Evolutionary conservation across 2,113 vertebrate genomes (phyloP), one percentile per base, ranked within the genome.

Genomic region (Cynoglossus semilaevis): DNA sequence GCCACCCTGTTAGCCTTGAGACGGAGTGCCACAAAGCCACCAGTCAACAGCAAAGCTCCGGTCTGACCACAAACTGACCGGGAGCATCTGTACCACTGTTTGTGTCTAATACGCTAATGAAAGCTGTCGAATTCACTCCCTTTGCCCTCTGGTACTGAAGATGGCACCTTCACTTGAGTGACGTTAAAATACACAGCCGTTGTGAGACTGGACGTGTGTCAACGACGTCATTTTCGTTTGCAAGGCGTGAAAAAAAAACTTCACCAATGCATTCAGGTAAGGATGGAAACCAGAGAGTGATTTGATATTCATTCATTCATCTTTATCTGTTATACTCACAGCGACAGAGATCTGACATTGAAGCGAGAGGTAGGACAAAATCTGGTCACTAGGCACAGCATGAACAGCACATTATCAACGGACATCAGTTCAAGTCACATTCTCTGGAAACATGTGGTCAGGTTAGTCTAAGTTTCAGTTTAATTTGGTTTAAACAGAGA

Each of bases 51-150:
- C 74, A 63, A 74, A 66, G 79, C 76, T 79, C 56, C 67, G 18
- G 78, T 71, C 81, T 81, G 85, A 81, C 85, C 80, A 77, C 68
- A 60, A 69, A 80, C 72, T 87, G 81, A 87, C 84, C 84, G 77
- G 74, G 77, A 87, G 85, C 85, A 88, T 88, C 86, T 87, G 86
- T 87, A 84, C 77, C 69, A 77, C 76, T 81, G 84, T 85, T 88
- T 80, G 76, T 80, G 82, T 88, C 82, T 86, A 82, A 87, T 84
- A 84, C 80, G 75, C 83, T 89, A 90, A 90, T 88, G 87, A 88
- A 88, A 85, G 72, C 79, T 84, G 87, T 84, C 82, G 49, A 75
- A 80, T 84, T 55, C 76, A 67, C 68, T 82, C 77, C 74, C 29
- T 51, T 67, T 83, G 85, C 80, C 81, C 85, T 72, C 73, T 57